Evolutionary conservation across 2,888 invertebrate genomes (phyloP).

Genomic region (Hirudinaria manillensis): DNA sequence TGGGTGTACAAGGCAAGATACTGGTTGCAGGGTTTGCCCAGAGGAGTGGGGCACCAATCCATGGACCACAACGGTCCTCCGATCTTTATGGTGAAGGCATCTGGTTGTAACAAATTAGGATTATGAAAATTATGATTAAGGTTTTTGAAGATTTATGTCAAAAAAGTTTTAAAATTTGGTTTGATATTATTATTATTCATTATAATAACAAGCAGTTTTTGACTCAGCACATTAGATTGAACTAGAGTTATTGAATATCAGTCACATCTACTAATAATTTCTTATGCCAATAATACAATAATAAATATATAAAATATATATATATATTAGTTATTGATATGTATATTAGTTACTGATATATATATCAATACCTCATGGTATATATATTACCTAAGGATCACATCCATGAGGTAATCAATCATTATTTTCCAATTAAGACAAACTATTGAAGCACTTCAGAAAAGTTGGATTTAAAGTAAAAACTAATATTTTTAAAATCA

Average conservation of each 20-base stretch:
- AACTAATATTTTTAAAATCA: no score
- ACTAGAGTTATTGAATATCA: no score
- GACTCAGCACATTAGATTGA: no score
- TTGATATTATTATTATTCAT: background rate
- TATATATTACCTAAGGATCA: no score
- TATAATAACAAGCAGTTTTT: no score
- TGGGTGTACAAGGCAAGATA: background rate
- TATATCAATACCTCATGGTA: no score
- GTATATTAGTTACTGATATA: no score
- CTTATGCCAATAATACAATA: no score
- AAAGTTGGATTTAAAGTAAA: background rate
- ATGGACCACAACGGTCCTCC: background rate
- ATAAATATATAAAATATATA: no score
- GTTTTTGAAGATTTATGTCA: background rate
- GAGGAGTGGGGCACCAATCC: slow-evolving; percentile 7
- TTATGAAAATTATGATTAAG: no score
- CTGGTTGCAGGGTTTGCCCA: background rate
- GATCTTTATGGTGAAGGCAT: slow-evolving; percentile 3
- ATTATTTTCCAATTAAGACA: background rate
- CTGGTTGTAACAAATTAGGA: background rate
- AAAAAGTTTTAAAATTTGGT: background rate
- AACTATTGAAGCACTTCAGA: background rate
- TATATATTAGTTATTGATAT: no score
- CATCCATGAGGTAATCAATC: background rate
- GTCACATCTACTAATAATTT: no score